Evolutionary conservation across 2,113 vertebrate genomes (phyloP).

Genomic region (Pelvicachromis taeniatus): DNA sequence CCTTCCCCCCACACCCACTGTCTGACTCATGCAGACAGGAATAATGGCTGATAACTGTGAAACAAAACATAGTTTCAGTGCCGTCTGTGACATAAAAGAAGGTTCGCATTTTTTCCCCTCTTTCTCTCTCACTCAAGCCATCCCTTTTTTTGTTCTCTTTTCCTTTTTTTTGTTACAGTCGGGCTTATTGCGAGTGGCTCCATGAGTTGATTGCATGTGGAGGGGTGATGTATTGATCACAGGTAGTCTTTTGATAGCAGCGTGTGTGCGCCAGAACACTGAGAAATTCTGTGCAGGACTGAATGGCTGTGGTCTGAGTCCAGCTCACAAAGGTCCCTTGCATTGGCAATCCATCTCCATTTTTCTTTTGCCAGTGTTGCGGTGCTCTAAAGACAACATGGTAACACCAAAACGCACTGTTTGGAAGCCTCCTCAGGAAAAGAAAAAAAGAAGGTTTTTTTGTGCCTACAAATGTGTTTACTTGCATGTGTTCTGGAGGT

Average conservation of each 20-base stretch:
- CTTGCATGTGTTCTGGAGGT: not conserved
- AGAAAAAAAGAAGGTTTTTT: not conserved
- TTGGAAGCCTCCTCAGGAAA: not conserved
- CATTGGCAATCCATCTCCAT: not conserved
- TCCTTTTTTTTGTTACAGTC: slow-evolving; percentile 10
- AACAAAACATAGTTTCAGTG: slow-evolving; percentile 67
- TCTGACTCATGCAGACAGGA: slow-evolving; percentile 73
- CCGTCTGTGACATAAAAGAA: slow-evolving; percentile 60
- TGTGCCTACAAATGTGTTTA: not conserved
- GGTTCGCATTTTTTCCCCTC: not conserved
- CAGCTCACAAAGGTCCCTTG: slow-evolving; percentile 49
- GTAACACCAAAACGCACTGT: not conserved
- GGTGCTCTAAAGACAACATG: not conserved
- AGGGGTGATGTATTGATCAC: slow-evolving; percentile 66
- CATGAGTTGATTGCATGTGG: slow-evolving; percentile 60
- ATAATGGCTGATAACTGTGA: slow-evolving; percentile 76
- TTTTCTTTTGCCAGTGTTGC: slow-evolving; percentile 7
- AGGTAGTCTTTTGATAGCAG: slow-evolving; percentile 58
- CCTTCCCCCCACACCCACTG: not conserved
- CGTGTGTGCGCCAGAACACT: slow-evolving; percentile 30
- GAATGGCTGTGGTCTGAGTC: slow-evolving; percentile 48
- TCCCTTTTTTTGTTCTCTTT: not conserved
- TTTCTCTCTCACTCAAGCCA: not conserved
- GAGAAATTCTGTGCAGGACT: slow-evolving; percentile 32
- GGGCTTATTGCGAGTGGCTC: slow-evolving; percentile 53